These are phyloP conservation scores for Pomacea canaliculata DNA, from an alignment of 2,888 invertebrate species.

Conservation along the genomic window DNA sequence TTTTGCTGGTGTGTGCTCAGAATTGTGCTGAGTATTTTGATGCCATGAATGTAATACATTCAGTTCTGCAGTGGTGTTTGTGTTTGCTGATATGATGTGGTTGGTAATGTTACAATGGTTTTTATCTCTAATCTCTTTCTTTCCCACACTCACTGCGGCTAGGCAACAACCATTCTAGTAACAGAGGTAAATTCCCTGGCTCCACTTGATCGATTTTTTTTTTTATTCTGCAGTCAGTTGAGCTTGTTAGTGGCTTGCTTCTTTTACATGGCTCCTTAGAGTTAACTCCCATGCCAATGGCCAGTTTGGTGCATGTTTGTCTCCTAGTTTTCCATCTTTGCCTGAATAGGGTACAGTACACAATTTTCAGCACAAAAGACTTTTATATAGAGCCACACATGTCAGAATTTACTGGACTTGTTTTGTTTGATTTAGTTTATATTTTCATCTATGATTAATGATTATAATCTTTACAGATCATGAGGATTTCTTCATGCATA, in stretches of 20 bases:
- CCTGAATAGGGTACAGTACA: not conserved
- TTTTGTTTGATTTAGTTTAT: no score
- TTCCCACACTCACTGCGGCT: constrained; percentile 18
- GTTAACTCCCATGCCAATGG: not conserved
- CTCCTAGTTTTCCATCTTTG: not conserved
- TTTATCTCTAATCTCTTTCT: constrained; percentile 13
- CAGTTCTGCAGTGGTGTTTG: no score
- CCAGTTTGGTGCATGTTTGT: not conserved
- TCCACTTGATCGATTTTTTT: not conserved
- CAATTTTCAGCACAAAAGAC: no score
- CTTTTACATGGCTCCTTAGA: not conserved
- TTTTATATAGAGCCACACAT: no score
- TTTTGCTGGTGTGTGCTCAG: not conserved
- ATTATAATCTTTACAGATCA: no score
- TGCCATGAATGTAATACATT: no score
- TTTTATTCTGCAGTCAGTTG: not conserved
- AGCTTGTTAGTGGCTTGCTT: constrained; percentile 3
- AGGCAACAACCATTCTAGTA: constrained; percentile 21
- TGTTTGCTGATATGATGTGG: constrained; percentile 8
- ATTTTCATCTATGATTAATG: no score
- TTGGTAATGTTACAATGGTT: constrained; percentile 4
- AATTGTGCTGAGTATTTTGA: no score
- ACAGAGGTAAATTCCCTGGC: constrained; percentile 17
- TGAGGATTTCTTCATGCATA: no score
- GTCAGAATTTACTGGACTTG: no score